These are phyloP conservation scores for Prolemur simus DNA, from an alignment of 2,113 vertebrate species.

Conservation along the genomic window DNA sequence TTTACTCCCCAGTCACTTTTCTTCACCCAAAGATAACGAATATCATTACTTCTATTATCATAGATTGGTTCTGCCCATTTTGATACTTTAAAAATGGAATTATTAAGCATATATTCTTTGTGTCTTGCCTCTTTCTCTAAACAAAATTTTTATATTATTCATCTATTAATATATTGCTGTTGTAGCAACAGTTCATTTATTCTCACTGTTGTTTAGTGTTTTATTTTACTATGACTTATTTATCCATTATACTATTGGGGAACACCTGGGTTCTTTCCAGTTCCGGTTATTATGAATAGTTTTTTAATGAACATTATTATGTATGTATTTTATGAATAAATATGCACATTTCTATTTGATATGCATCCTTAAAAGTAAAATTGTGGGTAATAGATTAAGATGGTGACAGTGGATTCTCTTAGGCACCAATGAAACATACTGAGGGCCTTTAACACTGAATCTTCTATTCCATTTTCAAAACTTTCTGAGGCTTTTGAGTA, in stretches of 20 bases:
- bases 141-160: neutral
- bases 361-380: neutral
- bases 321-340: neutral
- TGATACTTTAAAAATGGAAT: neutral
- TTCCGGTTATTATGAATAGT: neutral
- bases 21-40: neutral
- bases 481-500: constrained; percentile 30
- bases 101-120: neutral
- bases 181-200: neutral
- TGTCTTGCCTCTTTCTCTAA: neutral
- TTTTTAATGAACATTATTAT: neutral
- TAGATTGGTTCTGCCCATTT: neutral
- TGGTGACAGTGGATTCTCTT: neutral
- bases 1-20: neutral
- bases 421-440: neutral
- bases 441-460: neutral
- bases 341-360: neutral
- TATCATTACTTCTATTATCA: neutral
- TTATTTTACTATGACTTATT: neutral
- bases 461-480: constrained; percentile 40
- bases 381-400: neutral
- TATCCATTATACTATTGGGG: neutral
- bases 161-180: neutral
- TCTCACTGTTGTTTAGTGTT: neutral
- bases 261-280: neutral